These are phyloP conservation scores for Limonius californicus DNA, from an alignment of 1,140 invertebrate species.

Conservation along the genomic window DNA sequence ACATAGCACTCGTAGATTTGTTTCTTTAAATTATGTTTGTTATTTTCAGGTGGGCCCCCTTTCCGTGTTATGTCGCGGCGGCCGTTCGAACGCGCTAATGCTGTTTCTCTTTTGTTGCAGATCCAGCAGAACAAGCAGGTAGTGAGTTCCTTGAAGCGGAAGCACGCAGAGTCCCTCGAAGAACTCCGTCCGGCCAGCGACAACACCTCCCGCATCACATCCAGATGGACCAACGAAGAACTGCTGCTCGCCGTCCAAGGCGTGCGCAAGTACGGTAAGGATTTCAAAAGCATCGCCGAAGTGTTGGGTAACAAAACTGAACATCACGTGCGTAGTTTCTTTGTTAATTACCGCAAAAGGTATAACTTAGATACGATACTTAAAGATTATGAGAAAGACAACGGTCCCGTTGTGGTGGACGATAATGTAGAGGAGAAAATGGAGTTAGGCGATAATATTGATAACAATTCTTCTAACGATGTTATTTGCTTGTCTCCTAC, in stretches of 20 bases:
- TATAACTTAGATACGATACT: constrained; percentile 89
- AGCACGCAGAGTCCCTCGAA: constrained; percentile 70
- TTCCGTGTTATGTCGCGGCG: background rate
- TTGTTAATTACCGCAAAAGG: constrained; percentile 81
- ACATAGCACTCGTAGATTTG: background rate
- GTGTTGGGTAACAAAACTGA: constrained; percentile 94
- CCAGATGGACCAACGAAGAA: constrained; percentile 90
- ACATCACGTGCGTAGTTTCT: constrained; percentile 86
- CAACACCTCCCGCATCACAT: constrained; percentile 36
- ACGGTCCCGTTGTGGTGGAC: constrained; percentile 50
- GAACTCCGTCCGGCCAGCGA: constrained; percentile 58
- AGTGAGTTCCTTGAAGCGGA: constrained; percentile 77
- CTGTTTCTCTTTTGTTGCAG: constrained; percentile 52
- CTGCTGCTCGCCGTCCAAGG: constrained; percentile 86
- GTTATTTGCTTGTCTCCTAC: constrained; percentile 45
- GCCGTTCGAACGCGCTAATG: background rate
- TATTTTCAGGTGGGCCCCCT: background rate
- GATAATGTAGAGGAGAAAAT: constrained; percentile 35
- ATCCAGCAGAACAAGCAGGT: constrained; percentile 94
- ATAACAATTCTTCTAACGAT: constrained; percentile 35
- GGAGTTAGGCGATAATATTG: constrained; percentile 36
- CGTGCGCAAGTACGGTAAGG: constrained; percentile 91
- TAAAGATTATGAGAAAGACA: constrained; percentile 80
- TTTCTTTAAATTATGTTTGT: constrained; percentile 1
- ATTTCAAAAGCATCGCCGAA: constrained; percentile 93